These are phyloP conservation scores for Drosophila macrospina DNA, from an alignment of 2,888 invertebrate species.

Conservation along the genomic window DNA sequence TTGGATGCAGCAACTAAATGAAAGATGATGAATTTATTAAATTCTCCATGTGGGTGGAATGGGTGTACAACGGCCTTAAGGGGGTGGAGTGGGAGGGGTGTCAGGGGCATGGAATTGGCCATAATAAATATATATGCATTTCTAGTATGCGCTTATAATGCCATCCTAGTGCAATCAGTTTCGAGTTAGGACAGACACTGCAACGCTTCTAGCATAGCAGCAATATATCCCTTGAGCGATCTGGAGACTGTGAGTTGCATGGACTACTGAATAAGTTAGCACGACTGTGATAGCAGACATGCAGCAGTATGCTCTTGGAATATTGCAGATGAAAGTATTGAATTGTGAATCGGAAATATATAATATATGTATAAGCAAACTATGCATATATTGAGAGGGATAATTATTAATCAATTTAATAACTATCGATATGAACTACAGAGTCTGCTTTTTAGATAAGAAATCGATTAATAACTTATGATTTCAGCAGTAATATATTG, in stretches of 20 bases:
- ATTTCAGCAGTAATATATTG: too few relatives aligned
- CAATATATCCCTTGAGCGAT: background rate
- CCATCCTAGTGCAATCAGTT: constrained; percentile 28
- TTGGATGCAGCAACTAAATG: constrained; percentile 69
- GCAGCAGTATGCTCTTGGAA: too few relatives aligned
- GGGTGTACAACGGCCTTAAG: too few relatives aligned
- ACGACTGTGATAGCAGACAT: background rate
- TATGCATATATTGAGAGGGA: too few relatives aligned
- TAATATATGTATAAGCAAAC: too few relatives aligned
- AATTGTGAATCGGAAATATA: too few relatives aligned
- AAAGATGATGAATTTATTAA: constrained; percentile 79
- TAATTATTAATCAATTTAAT: too few relatives aligned
- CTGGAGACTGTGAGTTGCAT: background rate
- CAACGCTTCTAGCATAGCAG: constrained; percentile 8
- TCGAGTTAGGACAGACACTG: background rate
- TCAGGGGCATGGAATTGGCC: constrained; percentile 1
- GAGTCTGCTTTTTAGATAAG: too few relatives aligned
- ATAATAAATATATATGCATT: background rate
- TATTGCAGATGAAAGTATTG: too few relatives aligned
- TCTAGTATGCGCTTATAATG: constrained; percentile 23
- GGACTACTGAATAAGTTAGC: background rate
- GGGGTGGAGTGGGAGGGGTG: background rate
- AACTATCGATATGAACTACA: too few relatives aligned
- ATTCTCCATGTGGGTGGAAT: constrained; percentile 53
- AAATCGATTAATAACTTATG: too few relatives aligned